Base-by-base conservation (phyloP, 2,113 vertebrate genomes). In the Poeciliopsis retropinna region DNA sequence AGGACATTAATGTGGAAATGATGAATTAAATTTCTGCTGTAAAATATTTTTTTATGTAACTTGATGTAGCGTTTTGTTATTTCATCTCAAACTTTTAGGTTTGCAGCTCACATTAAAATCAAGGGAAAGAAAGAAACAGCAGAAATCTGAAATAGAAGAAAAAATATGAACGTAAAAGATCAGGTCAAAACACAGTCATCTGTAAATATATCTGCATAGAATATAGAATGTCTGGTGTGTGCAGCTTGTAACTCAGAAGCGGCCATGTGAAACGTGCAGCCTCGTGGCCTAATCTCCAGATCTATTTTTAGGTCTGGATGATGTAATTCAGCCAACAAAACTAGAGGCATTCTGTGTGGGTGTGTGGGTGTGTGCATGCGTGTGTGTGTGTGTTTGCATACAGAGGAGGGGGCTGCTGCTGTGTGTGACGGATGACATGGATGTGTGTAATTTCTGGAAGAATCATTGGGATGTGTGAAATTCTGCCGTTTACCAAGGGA, bases 261-360 rank as follows among this genome's bases (percentile, higher is more conserved):
- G 41, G 0, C 54, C 54, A 61, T 67, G 70, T 75, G 67, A 64
- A 81, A 79, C 41, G 10, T 79, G 84, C 74, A 79, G 85, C 89
- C 73, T 12, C 64, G 65, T 87, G 81, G 77, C 74, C 74, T 88
- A 79, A 89, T 87, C 82, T 73, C 54, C 51, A 41, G 60, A 10
- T 89, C 85, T 91, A 84, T 90, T 88, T 93, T 88, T 92, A 92
- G 84, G 75, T 51, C 11, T 37, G 64, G 51, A 76, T 90, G 84
- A 94, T 72, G 74, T 85, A 81, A 86, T 85, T 30, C 79, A 62
- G n/a, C 72, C 57, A 75, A 71, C 73, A 75, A 79, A 87, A 62
- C 68, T 69, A 70, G 79, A 76, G 71, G 70, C 65, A 47, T 78
- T 61, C 62, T 74, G 44, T 51, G 61, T 64, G n/a, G n/a, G 32